Conservation (phyloP, 2,888 invertebrate species). For the Lottia gigantea region DNA sequence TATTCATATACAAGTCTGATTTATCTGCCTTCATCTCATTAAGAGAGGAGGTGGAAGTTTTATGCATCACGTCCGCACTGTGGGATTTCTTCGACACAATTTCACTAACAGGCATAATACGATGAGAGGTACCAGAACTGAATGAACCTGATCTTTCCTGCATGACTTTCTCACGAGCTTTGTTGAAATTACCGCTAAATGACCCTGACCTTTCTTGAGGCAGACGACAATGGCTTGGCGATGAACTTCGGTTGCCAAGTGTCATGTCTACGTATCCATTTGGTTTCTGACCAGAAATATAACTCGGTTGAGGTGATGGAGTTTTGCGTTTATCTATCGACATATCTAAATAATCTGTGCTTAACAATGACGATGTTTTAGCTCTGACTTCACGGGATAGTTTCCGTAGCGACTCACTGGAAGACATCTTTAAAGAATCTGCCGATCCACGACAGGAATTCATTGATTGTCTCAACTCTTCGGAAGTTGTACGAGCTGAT, state of each 20-base stretch:
- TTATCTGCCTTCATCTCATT: neutral
- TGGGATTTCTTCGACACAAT: slow-evolving; percentile 30
- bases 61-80: slow-evolving; percentile 14
- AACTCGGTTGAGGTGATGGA: slow-evolving; percentile 38
- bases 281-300: slow-evolving; percentile 22
- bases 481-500: slow-evolving; percentile 44
- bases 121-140: slow-evolving; percentile 28
- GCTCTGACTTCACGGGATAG: slow-evolving; percentile 35
- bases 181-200: slow-evolving; percentile 21
- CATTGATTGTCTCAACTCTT: slow-evolving; percentile 48
- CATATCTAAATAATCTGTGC: slow-evolving; percentile 54
- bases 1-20: slow-evolving; percentile 24
- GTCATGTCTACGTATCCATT: slow-evolving; percentile 56
- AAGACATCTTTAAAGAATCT: slow-evolving; percentile 50
- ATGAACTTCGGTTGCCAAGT: slow-evolving; percentile 35
- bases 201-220: slow-evolving; percentile 32
- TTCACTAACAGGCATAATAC: slow-evolving; percentile 30
- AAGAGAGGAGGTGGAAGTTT: neutral
- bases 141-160: slow-evolving; percentile 19
- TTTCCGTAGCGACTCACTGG: slow-evolving; percentile 54
- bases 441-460: slow-evolving; percentile 49
- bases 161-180: neutral
- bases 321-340: slow-evolving; percentile 43
- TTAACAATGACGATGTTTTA: slow-evolving; percentile 31
- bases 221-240: slow-evolving; percentile 29